These are phyloP conservation scores for Mesoligia furuncula DNA, from an alignment of 2,888 invertebrate species.

Conservation along the genomic window DNA sequence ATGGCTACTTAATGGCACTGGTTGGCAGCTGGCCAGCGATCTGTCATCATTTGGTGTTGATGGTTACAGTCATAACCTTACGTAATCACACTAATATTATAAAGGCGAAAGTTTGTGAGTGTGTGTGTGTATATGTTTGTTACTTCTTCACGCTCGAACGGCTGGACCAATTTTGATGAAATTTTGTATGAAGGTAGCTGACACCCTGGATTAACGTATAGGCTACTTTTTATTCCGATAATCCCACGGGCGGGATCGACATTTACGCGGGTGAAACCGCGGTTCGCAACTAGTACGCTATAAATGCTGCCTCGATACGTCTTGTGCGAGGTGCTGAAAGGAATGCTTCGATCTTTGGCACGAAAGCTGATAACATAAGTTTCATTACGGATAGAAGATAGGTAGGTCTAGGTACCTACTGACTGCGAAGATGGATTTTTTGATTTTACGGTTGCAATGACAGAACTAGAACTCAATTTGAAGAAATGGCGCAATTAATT, in stretches of 20 bases:
- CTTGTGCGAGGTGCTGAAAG: constrained; percentile 30
- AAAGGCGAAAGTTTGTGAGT: too few species aligned
- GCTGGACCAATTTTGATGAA: too few species aligned
- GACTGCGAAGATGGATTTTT: constrained; percentile 12
- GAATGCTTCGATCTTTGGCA: constrained; percentile 2
- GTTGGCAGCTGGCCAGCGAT: constrained; percentile 60
- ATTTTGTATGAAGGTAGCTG: too few species aligned
- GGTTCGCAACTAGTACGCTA: too few species aligned
- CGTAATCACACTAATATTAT: too few species aligned
- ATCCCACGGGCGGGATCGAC: too few species aligned
- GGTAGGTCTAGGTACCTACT: too few species aligned
- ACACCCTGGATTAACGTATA: too few species aligned
- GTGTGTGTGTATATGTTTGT: too few species aligned
- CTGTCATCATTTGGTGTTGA: constrained; percentile 62
- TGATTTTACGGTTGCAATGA: not conserved
- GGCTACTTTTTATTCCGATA: too few species aligned
- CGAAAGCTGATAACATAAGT: constrained; percentile 5
- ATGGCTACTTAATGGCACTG: constrained; percentile 55
- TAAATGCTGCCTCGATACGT: constrained; percentile 45
- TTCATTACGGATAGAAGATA: not conserved
- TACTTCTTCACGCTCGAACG: too few species aligned
- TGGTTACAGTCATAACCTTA: constrained; percentile 45
- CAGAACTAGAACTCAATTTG: constrained; percentile 13
- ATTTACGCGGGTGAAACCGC: too few species aligned
- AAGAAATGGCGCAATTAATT: not conserved